phyloP scores from a whole-genome alignment of 2,797 vertebrate genomes.

The Decapterus maruadsi region DNA sequence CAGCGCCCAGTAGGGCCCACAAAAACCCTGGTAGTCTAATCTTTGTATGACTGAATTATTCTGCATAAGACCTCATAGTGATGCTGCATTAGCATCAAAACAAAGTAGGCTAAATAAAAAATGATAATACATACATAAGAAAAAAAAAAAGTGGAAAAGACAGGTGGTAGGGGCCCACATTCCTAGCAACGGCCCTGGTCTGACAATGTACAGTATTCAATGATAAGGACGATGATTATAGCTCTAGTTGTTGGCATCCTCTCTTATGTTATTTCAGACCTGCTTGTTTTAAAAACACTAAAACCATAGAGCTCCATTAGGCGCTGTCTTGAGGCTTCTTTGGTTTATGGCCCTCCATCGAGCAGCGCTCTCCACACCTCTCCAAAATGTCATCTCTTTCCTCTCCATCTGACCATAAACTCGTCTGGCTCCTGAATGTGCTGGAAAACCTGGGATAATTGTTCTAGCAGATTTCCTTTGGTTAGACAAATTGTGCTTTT shows the following conservation, averaged over 20 bases:
- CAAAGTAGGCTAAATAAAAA: too few relatives aligned
- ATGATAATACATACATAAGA: too few relatives aligned
- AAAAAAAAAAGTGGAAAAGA: too few relatives aligned
- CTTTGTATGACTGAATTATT: too few relatives aligned
- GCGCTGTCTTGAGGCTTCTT: conserved; percentile 16
- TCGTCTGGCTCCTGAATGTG: conserved; percentile 6
- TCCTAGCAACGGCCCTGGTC: too few relatives aligned
- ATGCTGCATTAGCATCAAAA: too few relatives aligned
- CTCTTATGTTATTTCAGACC: not conserved
- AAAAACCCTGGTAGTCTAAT: too few relatives aligned
- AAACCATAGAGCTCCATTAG: conserved; percentile 18
- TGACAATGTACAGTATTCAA: not conserved
- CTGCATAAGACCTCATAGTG: too few relatives aligned
- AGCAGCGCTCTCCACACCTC: conserved; percentile 30
- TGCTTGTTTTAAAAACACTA: not conserved
- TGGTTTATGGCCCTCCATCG: conserved; percentile 44
- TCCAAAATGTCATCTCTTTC: conserved; percentile 41
- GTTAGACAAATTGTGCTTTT: not conserved
- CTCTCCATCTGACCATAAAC: conserved; percentile 49
- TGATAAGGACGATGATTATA: not conserved
- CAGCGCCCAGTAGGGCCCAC: too few relatives aligned
- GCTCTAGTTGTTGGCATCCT: conserved; percentile 2
- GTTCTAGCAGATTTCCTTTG: conserved; percentile 30
- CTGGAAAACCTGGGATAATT: conserved; percentile 30
- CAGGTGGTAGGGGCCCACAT: too few relatives aligned